These are phyloP conservation scores for Gallirallus australis DNA, from an alignment of 2,797 vertebrate species.

Conservation along the genomic window DNA sequence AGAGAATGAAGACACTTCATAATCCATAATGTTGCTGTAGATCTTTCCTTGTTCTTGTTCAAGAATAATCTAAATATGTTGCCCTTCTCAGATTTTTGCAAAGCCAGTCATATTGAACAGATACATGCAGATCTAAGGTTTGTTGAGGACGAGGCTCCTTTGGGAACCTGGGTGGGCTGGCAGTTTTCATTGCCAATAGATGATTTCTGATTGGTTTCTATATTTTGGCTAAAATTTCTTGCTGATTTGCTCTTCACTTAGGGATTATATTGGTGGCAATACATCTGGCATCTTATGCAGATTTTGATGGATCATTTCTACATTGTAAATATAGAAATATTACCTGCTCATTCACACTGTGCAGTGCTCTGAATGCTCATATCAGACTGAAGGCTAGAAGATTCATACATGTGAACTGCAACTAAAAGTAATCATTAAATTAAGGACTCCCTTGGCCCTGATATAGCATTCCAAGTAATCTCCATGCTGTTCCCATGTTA, in stretches of 20 bases:
- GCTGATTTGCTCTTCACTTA: not conserved
- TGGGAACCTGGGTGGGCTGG: not conserved
- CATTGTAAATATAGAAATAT: not conserved
- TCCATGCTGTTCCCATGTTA: slow-evolving; percentile 45
- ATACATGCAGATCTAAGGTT: not conserved
- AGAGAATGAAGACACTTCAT: not conserved
- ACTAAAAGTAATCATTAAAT: slow-evolving; percentile 58
- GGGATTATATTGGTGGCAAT: not conserved
- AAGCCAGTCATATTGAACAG: not conserved
- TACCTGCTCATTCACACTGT: not conserved
- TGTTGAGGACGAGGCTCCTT: not conserved
- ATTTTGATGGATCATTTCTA: not conserved
- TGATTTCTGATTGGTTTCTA: not conserved
- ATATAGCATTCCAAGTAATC: slow-evolving; percentile 57
- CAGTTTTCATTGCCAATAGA: not conserved
- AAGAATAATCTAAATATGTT: not conserved
- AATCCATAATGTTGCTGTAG: not conserved
- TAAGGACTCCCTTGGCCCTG: slow-evolving; percentile 51
- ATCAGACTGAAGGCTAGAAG: slow-evolving; percentile 64
- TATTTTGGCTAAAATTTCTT: not conserved
- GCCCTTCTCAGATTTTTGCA: not conserved
- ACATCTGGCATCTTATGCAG: not conserved
- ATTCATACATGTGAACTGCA: slow-evolving; percentile 61
- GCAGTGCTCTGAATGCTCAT: slow-evolving; percentile 4
- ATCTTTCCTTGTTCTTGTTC: not conserved